Evolutionary conservation across 2,888 invertebrate genomes (phyloP).

Genomic region (Drepana falcataria): DNA sequence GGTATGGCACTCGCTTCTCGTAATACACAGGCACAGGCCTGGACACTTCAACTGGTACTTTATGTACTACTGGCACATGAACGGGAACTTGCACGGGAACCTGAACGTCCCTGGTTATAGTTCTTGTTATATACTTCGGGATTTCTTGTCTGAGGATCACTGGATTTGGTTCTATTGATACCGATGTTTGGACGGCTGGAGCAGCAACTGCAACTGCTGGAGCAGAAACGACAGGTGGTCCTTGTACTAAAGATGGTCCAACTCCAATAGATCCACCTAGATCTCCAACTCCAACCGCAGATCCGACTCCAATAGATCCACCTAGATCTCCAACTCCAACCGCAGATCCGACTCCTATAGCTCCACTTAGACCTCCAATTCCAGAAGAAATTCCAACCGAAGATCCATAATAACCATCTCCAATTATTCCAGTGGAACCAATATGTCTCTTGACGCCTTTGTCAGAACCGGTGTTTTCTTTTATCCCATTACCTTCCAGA

Average conservation of each 20-base stretch:
- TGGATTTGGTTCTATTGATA: conserved; percentile 62
- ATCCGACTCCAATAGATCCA: conserved; percentile 2
- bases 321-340: conserved; percentile 18
- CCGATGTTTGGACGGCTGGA: conserved; percentile 52
- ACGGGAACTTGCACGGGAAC: conserved; percentile 68
- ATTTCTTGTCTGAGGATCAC: conserved; percentile 67
- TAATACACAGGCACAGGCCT: conserved; percentile 70
- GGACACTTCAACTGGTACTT: conserved; percentile 71
- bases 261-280: conserved; percentile 13
- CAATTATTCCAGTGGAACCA: conserved; percentile 22
- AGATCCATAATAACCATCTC: conserved; percentile 12
- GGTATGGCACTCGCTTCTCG: conserved; percentile 69
- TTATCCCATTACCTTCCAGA: conserved; percentile 53
- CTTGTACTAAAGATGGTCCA: conserved; percentile 1
- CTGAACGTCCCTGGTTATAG: conserved; percentile 65
- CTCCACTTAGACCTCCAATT: conserved; percentile 8
- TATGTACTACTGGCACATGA: conserved; percentile 74
- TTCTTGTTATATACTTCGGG: conserved; percentile 64
- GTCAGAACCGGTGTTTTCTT: conserved; percentile 42
- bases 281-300: conserved; percentile 16
- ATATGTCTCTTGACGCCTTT: conserved; percentile 62
- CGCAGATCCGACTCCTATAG: conserved; percentile 19
- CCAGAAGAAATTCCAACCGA: conserved; percentile 12
- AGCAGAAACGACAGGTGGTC: conserved; percentile 17
- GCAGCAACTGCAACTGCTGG: conserved; percentile 26